phyloP scores from a whole-genome alignment of 2,797 vertebrate genomes.

The Cossypha heuglini region DNA sequence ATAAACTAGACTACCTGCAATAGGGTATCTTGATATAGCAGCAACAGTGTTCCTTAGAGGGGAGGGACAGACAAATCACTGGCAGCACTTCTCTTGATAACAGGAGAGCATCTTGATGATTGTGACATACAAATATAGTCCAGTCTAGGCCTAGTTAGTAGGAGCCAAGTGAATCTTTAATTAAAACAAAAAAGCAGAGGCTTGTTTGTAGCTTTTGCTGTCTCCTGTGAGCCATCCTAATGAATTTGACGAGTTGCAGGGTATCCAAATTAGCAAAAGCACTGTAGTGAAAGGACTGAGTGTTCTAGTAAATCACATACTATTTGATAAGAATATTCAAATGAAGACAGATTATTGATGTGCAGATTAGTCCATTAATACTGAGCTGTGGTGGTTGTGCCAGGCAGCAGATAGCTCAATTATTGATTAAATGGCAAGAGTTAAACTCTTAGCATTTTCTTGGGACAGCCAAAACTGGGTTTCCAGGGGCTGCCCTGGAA shows the following conservation, averaged over 20 bases:
- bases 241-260: not conserved
- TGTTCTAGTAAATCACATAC: not conserved
- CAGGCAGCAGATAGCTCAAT: not conserved
- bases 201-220: not conserved
- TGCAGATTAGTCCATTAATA: not conserved
- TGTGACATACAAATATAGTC: not conserved
- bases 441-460: not conserved
- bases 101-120: not conserved
- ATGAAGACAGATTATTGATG: not conserved
- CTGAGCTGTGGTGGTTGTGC: not conserved
- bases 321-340: not conserved
- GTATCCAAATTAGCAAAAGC: not conserved
- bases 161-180: not conserved
- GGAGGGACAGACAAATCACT: not conserved
- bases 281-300: not conserved
- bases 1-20: not conserved
- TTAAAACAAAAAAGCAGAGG: not conserved
- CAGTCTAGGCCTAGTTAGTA: not conserved
- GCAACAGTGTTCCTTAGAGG: not conserved
- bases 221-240: not conserved
- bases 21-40: not conserved
- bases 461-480: not conserved
- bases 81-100: not conserved
- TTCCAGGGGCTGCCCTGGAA: not conserved
- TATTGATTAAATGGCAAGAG: not conserved